Evolutionary conservation across 2,113 vertebrate genomes (phyloP), one percentile per base, ranked within the genome.

Genomic region (Martes martes): DNA sequence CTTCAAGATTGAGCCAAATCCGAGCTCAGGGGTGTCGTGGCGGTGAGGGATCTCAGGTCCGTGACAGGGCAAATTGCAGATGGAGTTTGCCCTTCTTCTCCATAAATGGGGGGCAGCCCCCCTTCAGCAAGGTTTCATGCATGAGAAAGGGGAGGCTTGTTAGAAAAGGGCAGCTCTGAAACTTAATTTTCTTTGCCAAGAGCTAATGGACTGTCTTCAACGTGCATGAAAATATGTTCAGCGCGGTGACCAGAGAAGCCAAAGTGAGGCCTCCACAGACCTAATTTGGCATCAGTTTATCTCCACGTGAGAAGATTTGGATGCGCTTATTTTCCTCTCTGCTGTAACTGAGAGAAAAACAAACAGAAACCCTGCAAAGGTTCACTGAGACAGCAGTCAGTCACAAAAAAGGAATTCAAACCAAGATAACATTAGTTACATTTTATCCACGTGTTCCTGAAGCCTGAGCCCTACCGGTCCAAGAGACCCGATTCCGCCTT

Each of bases 341-440:
- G 80, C 91, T 55, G 50, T 92, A 93, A 91, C 88, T 45, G 95
- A 94, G 94, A 96, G 95, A 92, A 96, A 94, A 57, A 67, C 82
- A 85, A 95, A 85, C 81, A 93, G 84, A 96, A 76, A 57, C 31
- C 52, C 39, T 14, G 65, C 28, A 21, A 55, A 94, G 14, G 31
- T 90, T 95, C 88, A 93, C 21, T 39, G 94, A 94, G 94, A 73
- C 94, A 89, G 81, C 59, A 79, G 59, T 52, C 9, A 21, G 36
- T 63, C 63, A 39, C 84, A 28, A 57, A 89, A 96, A 90, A 87
- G 89, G 86, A 98, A 96, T 97, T 91, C 74, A 97, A 93, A 96
- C 94, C 67, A 59, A 97, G 97, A 84, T 79, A 95, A 90, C 0
- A 0, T 59, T 83, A 47, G 93, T 97, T 97, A 95, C 78, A 92